phyloP scores from a whole-genome alignment of 64 coral and sea anemone species.

The Anthopleura sola region DNA sequence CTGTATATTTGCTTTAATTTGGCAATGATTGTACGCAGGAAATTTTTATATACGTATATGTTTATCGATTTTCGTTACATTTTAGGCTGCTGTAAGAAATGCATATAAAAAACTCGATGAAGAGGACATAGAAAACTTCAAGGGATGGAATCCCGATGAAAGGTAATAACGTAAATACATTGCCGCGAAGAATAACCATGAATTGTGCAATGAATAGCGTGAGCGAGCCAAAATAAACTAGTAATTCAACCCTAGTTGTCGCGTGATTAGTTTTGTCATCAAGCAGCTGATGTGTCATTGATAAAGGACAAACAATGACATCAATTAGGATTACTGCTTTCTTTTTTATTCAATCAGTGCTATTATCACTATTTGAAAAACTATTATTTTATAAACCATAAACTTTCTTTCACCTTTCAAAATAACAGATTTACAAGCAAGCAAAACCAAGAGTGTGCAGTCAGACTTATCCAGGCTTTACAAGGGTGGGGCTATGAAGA shows the following conservation, averaged over 20 bases:
- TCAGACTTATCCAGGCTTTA: not conserved
- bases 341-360: not conserved
- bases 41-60: not conserved
- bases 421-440: not conserved
- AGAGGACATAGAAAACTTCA: not conserved
- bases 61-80: not conserved
- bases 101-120: not conserved
- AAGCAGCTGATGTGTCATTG: not conserved
- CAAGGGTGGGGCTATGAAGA: not conserved
- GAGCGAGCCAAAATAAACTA: not conserved
- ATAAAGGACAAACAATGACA: not conserved
- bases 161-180: not conserved
- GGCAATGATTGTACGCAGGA: not conserved
- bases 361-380: not conserved
- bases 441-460: not conserved
- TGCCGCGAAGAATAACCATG: not conserved
- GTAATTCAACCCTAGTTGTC: too few relatives aligned
- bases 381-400: not conserved
- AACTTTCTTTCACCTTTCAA: not conserved
- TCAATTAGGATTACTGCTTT: not conserved
- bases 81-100: not conserved
- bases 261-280: conserved; percentile 1
- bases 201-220: not conserved
- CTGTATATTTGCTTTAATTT: not conserved
- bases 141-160: not conserved